Percentiles rank a stretch among this genome's conserved stretches.
Conservation (phyloP, 2,888 invertebrate genomes). For the Archips crataeganus region DNA sequence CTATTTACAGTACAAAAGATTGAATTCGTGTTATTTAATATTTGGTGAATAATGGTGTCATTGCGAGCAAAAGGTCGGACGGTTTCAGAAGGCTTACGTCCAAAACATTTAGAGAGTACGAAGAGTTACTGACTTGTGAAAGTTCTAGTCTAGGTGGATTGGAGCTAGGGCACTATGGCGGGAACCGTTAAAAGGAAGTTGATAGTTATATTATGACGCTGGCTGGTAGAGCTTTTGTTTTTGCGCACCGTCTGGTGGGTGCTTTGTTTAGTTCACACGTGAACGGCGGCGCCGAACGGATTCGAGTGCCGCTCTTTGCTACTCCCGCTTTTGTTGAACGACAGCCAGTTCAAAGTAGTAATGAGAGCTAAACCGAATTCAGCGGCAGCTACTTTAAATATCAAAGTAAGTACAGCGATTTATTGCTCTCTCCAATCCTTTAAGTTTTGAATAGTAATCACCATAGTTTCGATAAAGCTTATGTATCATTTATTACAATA, state of each 20-base stretch:
- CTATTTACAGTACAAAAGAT: conserved; percentile 42
- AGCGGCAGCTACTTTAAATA: neutral
- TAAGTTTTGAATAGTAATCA: neutral
- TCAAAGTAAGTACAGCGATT: too few species aligned
- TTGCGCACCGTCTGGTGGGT: conserved; percentile 20
- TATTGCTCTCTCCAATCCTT: neutral
- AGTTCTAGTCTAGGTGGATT: conserved; percentile 21
- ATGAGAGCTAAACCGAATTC: neutral
- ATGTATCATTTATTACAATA: neutral
- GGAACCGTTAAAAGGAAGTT: conserved; percentile 35
- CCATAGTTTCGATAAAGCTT: neutral
- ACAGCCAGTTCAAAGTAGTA: conserved; percentile 31
- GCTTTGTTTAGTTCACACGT: conserved; percentile 27
- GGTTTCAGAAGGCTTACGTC: conserved; percentile 9
- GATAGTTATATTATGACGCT: conserved; percentile 32
- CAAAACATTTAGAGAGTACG: conserved; percentile 6
- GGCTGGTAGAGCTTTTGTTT: conserved; percentile 32
- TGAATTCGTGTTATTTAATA: conserved; percentile 14
- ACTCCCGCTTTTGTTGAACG: conserved; percentile 33
- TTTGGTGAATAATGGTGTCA: conserved; percentile 10
- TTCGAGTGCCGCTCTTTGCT: conserved; percentile 31
- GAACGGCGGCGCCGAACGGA: conserved; percentile 22
- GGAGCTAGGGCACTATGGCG: conserved; percentile 15
- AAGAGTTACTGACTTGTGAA: conserved; percentile 14
- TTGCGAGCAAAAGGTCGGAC: conserved; percentile 25